Percentiles rank a stretch among this genome's conserved stretches.
These are phyloP conservation scores for Smithornis capensis DNA, from an alignment of 2,113 vertebrate genomes.

Conservation along the genomic window DNA sequence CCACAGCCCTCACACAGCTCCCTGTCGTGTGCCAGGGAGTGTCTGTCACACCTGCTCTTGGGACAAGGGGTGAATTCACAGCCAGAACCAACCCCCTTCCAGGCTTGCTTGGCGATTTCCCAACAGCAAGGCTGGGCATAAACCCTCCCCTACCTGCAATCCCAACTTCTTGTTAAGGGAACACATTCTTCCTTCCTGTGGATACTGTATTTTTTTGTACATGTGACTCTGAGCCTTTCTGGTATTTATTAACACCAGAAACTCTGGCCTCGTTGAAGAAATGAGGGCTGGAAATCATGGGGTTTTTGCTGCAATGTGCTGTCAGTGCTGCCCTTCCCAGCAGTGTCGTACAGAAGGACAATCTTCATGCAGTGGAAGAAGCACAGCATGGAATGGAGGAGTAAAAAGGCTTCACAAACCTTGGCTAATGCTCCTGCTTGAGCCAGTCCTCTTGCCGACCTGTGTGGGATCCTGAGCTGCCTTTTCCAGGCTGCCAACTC, in stretches of 20 bases:
- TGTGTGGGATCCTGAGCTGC: neutral
- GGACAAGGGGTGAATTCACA: neutral
- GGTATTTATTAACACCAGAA: neutral
- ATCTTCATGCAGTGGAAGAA: neutral
- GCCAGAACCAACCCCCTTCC: neutral
- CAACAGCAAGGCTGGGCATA: neutral
- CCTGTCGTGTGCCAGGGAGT: neutral
- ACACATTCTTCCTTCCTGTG: neutral
- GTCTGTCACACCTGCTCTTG: rapidly evolving
- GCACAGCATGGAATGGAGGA: neutral
- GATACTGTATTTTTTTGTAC: neutral
- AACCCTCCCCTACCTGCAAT: neutral
- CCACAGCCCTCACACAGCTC: neutral
- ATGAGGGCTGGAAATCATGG: neutral
- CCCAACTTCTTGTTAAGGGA: neutral
- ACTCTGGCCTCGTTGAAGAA: neutral
- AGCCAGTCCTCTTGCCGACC: neutral
- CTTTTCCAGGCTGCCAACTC: neutral
- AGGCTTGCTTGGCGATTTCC: neutral
- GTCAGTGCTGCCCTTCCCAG: neutral
- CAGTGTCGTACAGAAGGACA: rapidly evolving
- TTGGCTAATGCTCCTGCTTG: neutral
- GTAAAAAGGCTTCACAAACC: neutral
- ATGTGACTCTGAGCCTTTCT: neutral
- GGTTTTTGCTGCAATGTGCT: neutral